Base-by-base conservation (phyloP, 2,888 invertebrate genomes). In the Zygaena filipendulae region DNA sequence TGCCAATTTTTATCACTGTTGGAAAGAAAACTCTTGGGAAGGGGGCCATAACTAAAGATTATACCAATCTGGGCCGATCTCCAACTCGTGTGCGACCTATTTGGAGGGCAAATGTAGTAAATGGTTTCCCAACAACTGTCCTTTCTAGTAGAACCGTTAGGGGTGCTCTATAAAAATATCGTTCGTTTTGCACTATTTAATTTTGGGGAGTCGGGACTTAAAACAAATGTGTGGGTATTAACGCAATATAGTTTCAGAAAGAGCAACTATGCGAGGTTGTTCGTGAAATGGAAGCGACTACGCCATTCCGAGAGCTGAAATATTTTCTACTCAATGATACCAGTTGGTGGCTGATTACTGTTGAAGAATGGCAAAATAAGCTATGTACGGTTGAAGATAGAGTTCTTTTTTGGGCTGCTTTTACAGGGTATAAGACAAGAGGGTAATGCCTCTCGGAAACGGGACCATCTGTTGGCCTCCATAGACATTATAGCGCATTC, bases 381-480 rank as follows among this genome's bases (percentile, higher is more conserved):
- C 49, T 44, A 39, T 57, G 33, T 25, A 2, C 3, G 31, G 24
- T 10, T 22, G 7, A 6, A 13, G 11, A 35, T 52, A 59, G 38
- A 42, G 56, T 50, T 34, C 27, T 39, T 39, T 47, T 38, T 54
- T 11, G 33, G n/a, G n/a, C n/a, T n/a, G n/a, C n/a, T n/a, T n/a
- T n/a, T n/a, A n/a, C n/a, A n/a, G n/a, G 53, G 52, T 49, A 52
- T 60, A 63, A 64, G 60, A 69, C 64, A 62, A 61, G 67, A 61
- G 62, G 61, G 59, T 68, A 71, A 71, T 67, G 67, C 58, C 47
- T 54, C 49, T 55, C 39, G 54, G 60, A 54, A 57, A 55, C 43
- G 59, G 54, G 59, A 67, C 58, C 70, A 70, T 71, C 72, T 71
- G 71, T 55, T 62, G 61, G 63, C 60, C 54, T 59, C 63, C 49